phyloP scores from a whole-genome alignment of 2,113 vertebrate species.

The Azemiops feae region DNA sequence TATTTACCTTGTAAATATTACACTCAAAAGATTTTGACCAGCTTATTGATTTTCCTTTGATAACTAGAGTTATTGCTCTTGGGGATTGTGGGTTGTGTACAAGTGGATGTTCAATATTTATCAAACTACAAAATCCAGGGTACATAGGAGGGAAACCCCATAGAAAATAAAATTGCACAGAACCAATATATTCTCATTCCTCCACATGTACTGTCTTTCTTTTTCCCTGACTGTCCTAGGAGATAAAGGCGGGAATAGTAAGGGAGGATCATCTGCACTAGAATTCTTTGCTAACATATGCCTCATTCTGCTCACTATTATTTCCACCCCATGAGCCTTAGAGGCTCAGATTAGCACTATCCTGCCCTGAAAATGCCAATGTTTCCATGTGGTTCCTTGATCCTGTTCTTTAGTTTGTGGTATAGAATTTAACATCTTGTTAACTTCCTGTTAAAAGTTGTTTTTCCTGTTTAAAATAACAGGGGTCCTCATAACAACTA shows the following conservation, averaged over 20 bases:
- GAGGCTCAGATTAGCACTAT: not conserved
- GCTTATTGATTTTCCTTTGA: not conserved
- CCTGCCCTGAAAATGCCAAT: not conserved
- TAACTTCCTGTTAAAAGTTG: not conserved
- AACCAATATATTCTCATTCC: not conserved
- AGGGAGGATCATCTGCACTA: not conserved
- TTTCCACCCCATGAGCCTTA: not conserved
- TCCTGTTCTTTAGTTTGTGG: not conserved
- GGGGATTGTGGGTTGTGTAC: not conserved
- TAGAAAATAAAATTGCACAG: not conserved
- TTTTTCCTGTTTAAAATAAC: not conserved
- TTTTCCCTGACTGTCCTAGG: not conserved
- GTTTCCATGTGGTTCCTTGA: not conserved
- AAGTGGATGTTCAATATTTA: not conserved
- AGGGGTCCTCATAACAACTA: not conserved
- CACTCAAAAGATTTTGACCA: not conserved
- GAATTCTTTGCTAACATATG: not conserved
- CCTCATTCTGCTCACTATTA: not conserved
- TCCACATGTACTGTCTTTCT: not conserved
- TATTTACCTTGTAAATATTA: not conserved
- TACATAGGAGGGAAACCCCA: not conserved
- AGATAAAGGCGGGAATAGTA: not conserved
- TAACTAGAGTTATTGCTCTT: not conserved
- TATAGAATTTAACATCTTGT: not conserved
- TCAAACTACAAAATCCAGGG: not conserved